Evolutionary conservation across 2,888 invertebrate genomes (phyloP).

Genomic region (Drosophila paramelanica): DNA sequence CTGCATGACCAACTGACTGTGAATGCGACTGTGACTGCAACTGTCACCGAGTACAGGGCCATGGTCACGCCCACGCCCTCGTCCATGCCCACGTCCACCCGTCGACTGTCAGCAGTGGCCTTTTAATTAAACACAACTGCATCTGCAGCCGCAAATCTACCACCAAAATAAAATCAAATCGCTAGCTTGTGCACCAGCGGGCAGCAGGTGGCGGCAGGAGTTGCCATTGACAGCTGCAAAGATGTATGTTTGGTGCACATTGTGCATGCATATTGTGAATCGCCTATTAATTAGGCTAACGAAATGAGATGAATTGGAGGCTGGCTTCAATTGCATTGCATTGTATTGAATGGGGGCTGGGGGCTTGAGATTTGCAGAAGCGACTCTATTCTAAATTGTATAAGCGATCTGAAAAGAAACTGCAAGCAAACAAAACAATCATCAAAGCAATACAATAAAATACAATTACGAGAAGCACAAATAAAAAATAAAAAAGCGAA

Average conservation of each 20-base stretch:
- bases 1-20: slow-evolving; percentile 33
- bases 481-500: background rate
- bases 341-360: background rate
- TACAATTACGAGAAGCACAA: too few relatives aligned
- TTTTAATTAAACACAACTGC: slow-evolving; percentile 63
- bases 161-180: slow-evolving; percentile 49
- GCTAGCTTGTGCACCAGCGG: background rate
- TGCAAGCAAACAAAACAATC: background rate
- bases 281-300: slow-evolving; percentile 66
- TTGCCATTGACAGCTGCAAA: slow-evolving; percentile 31
- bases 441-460: background rate
- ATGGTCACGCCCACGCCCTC: slow-evolving; percentile 3
- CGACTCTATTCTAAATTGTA: background rate
- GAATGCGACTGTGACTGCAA: slow-evolving; percentile 24
- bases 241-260: slow-evolving; percentile 27
- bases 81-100: background rate
- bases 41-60: slow-evolving; percentile 5
- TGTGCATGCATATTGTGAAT: slow-evolving; percentile 49
- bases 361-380: too few relatives aligned
- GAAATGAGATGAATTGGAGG: slow-evolving; percentile 10
- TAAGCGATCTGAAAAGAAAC: background rate
- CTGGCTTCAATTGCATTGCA: background rate
- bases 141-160: slow-evolving; percentile 38
- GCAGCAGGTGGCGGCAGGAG: background rate
- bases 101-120: slow-evolving; percentile 22